Percentiles rank a stretch among this genome's conserved stretches.
phyloP scores from a whole-genome alignment of 2,113 vertebrate genomes.

The Phrynosoma platyrhinos region DNA sequence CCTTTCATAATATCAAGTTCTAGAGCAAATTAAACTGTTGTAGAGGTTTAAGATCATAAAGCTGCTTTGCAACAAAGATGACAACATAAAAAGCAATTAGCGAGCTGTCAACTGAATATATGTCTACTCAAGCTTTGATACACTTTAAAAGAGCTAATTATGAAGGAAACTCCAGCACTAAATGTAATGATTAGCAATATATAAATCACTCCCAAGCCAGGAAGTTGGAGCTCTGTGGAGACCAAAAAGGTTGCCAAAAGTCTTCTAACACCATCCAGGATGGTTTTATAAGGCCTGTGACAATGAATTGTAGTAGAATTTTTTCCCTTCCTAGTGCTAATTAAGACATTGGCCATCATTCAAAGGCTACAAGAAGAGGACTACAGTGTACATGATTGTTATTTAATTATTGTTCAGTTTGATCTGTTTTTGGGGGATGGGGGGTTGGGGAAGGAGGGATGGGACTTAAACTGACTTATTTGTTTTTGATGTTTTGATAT shows the following conservation, averaged over 20 bases:
- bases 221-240: conserved; percentile 41
- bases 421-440: no score
- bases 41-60: conserved; percentile 66
- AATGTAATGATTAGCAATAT: conserved; percentile 59
- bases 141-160: conserved; percentile 68
- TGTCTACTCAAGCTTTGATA: conserved; percentile 57
- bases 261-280: conserved; percentile 22
- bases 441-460: no score
- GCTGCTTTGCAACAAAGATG: conserved; percentile 58
- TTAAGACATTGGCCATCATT: conserved; percentile 22
- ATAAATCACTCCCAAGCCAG: conserved; percentile 49
- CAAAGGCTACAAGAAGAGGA: conserved; percentile 22
- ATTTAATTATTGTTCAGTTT: no score
- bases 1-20: conserved; percentile 39
- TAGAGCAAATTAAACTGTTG: conserved; percentile 56
- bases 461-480: no score
- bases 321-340: conserved; percentile 36
- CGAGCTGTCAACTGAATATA: conserved; percentile 66
- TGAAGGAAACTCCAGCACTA: conserved; percentile 44
- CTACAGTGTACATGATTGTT: neutral
- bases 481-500: no score
- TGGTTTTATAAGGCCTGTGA: conserved; percentile 24
- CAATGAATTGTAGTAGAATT: neutral
- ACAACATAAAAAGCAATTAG: conserved; percentile 71
- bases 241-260: conserved; percentile 46